These are phyloP conservation scores for Drosophila athabasca DNA, from an alignment of 1,140 invertebrate genomes.

Conservation along the genomic window DNA sequence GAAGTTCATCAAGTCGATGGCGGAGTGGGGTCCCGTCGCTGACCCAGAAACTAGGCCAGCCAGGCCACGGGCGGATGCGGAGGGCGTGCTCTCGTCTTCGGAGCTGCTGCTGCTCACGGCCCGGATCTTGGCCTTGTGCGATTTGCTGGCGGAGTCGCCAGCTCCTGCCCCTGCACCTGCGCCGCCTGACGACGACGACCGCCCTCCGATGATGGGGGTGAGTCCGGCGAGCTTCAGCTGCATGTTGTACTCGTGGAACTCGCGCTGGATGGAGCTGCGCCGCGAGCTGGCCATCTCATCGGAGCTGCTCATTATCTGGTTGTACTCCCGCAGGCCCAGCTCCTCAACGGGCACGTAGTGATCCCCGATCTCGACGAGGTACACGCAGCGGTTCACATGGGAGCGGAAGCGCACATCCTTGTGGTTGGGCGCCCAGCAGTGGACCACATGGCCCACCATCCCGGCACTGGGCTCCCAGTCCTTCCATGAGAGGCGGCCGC, in stretches of 20 bases:
- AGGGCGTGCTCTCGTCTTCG: constrained; percentile 54
- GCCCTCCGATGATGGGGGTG: constrained; percentile 58
- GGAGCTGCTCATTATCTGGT: constrained; percentile 69
- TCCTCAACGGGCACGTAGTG: constrained; percentile 97
- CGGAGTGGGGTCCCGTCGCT: constrained; percentile 15
- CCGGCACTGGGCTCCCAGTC: constrained; percentile 94
- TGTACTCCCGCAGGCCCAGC: constrained; percentile 90
- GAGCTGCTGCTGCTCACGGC: constrained; percentile 79
- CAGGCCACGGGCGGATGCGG: background rate
- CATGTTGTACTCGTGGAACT: constrained; percentile 70
- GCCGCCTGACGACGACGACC: background rate
- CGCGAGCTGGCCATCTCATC: constrained; percentile 72
- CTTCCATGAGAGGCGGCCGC: constrained; percentile 93
- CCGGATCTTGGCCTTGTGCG: constrained; percentile 64
- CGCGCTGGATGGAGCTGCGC: constrained; percentile 71
- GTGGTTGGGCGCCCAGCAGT: constrained; percentile 96
- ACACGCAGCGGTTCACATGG: constrained; percentile 94
- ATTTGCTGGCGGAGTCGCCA: constrained; percentile 16
- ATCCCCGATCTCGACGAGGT: constrained; percentile 96
- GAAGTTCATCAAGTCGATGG: constrained; percentile 63
- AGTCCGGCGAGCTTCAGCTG: constrained; percentile 58
- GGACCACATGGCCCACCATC: constrained; percentile 96
- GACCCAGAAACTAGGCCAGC: background rate
- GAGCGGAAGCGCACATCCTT: constrained; percentile 92
- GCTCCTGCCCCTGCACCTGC: background rate